Evolutionary conservation across 1,140 invertebrate species (phyloP).

Genomic region (Aphaenogaster floridana): DNA sequence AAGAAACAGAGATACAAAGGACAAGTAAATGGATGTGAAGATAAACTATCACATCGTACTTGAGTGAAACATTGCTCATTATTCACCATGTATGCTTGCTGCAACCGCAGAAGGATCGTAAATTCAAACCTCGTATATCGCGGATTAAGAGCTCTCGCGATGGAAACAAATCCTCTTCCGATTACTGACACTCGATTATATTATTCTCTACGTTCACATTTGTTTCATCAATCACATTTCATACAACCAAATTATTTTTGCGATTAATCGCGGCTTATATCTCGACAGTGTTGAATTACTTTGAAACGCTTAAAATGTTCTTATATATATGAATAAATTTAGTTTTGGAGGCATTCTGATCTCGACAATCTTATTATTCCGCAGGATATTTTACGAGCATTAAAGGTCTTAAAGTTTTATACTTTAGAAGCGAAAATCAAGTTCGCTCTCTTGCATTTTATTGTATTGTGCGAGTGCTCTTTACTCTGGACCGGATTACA

Average conservation of each 20-base stretch:
- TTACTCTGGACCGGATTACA: conserved; percentile 36
- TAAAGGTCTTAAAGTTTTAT: conserved; percentile 2
- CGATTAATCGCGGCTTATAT: not conserved
- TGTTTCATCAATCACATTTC: not conserved
- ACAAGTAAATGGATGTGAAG: not conserved
- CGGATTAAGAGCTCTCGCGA: conserved; percentile 13
- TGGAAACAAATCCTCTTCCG: conserved; percentile 36
- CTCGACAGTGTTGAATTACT: not conserved
- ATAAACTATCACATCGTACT: not conserved
- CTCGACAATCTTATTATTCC: not conserved
- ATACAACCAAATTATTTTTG: conserved; percentile 4
- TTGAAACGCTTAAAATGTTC: not conserved
- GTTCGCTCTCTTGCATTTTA: not conserved
- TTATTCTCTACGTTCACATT: not conserved
- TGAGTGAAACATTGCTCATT: conserved; percentile 14
- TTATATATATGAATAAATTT: not conserved
- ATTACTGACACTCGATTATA: conserved; percentile 30
- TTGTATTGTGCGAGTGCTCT: not conserved
- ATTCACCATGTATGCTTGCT: not conserved
- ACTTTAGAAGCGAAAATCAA: conserved; percentile 4
- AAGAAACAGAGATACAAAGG: not conserved
- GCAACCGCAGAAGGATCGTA: not conserved
- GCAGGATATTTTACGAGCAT: not conserved
- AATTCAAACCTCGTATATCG: conserved; percentile 16
- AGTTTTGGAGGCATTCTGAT: not conserved